Base-by-base conservation (phyloP, 2,888 invertebrate genomes). In the Lutraria lutraria region DNA sequence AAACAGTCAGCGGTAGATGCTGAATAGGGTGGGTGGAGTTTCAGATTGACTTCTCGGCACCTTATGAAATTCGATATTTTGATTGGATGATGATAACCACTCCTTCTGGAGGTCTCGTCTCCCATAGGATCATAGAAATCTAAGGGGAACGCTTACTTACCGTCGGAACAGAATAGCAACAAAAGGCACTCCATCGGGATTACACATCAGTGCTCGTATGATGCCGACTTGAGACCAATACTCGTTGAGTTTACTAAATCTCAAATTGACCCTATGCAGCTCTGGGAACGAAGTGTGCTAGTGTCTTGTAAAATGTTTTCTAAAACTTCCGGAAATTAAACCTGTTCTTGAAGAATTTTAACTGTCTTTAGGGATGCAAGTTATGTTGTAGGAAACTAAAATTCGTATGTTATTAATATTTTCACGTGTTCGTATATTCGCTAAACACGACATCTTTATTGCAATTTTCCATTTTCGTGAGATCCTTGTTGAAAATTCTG, bases 101-200 rank as follows among this genome's bases (percentile, higher is more conserved):
- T 81, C 92, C 92, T 91, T 81, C 86, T 87, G 90, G 92, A 91
- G 87, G 84, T 54, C 88, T 88, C 34, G 89, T 92, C 89, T 93
- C 93, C 94, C 94, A 93, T 93, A 93, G 93, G 93, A 93, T 93
- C 92, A 79, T 34, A 84, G 85, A 90, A 90, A 81, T 93, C 94
- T 93, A 93, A 89, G 72, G 94, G 94, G 94, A 94, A 90, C 87
- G 87, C 92, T 89, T 92, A 93, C 93, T 93, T 93, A 93, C 92
- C 89, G 87, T 88, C 92, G 91, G 91, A 92, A 89, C 93, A 90
- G 91, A 94, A 95, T 94, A 94, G 95, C 95, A 95, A 95, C 95
- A 96, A 96, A 96, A 96, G 95, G 94, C 93, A 93, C 93, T 94
- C 95, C 95, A 94, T 93, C 92, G 95, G 95, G 95, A 95, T 88